A percentile compares a stretch with the other conserved stretches of the same genome.
These are phyloP conservation scores for Ethmia dodecea DNA, from an alignment of 2,888 invertebrate species.

Conservation along the genomic window DNA sequence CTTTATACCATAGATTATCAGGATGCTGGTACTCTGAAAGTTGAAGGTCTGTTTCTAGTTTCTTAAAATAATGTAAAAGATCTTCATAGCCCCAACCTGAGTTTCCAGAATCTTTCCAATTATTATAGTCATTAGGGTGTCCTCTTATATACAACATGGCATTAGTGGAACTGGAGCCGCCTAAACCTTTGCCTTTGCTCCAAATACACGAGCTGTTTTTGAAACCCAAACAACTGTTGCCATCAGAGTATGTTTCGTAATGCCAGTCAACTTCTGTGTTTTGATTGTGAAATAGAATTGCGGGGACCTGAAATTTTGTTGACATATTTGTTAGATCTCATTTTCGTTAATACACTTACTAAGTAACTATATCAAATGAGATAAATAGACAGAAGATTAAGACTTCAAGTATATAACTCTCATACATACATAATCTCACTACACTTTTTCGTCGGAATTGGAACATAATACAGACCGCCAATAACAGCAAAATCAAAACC, in stretches of 20 bases:
- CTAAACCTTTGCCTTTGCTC: conserved; percentile 81
- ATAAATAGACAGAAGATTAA: too few relatives aligned
- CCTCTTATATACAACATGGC: conserved; percentile 80
- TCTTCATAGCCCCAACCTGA: conserved; percentile 73
- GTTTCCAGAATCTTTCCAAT: conserved; percentile 75
- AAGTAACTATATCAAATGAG: too few relatives aligned
- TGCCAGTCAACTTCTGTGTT: conserved; percentile 68
- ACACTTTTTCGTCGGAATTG: too few relatives aligned
- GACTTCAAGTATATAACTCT: too few relatives aligned
- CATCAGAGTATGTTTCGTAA: conserved; percentile 61
- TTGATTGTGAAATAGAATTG: conserved; percentile 40
- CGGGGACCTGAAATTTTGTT: conserved; percentile 47
- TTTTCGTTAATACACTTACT: too few relatives aligned
- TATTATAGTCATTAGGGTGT: conserved; percentile 69
- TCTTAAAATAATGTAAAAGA: conserved; percentile 55
- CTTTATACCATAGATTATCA: conserved; percentile 31
- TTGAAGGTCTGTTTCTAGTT: conserved; percentile 47
- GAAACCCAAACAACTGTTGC: conserved; percentile 49
- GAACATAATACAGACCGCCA: too few relatives aligned
- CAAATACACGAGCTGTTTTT: conserved; percentile 58
- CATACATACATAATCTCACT: too few relatives aligned
- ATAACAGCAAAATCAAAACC: too few relatives aligned
- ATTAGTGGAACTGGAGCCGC: conserved; percentile 79
- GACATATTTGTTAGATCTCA: background rate
- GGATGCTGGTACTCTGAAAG: conserved; percentile 13